phyloP scores from a whole-genome alignment of 2,888 invertebrate species.

The Athalia circularis region DNA sequence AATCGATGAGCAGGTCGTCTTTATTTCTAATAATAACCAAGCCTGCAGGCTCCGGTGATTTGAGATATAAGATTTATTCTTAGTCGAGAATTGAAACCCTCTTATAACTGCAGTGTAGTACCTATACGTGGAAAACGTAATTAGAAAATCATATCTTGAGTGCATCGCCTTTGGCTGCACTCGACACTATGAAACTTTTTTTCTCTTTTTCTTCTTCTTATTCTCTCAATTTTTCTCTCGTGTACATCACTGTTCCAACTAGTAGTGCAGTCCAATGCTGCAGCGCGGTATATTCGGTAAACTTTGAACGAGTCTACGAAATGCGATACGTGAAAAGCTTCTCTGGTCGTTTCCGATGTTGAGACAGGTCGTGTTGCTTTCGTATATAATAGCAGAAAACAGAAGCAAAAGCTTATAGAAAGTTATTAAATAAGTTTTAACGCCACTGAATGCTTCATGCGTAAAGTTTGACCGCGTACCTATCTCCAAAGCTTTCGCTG shows the following conservation, averaged over 20 bases:
- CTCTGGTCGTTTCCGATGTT: neutral
- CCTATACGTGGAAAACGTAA: slow-evolving; percentile 14
- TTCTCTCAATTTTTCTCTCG: no score
- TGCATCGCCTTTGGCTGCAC: neutral
- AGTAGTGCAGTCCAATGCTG: no score
- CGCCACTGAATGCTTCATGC: slow-evolving; percentile 48
- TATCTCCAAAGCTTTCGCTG: neutral
- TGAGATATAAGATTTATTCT: slow-evolving; percentile 34
- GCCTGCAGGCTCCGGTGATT: neutral
- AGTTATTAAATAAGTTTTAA: slow-evolving; percentile 51
- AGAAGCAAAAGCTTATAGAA: neutral
- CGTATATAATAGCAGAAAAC: neutral
- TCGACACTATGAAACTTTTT: no score
- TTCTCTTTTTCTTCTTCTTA: no score
- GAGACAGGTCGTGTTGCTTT: slow-evolving; percentile 28
- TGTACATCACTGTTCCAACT: no score
- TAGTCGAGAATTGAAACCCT: neutral
- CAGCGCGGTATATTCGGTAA: neutral
- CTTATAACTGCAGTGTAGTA: neutral
- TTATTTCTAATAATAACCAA: slow-evolving; percentile 17
- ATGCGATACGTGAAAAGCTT: neutral
- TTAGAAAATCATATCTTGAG: slow-evolving; percentile 39
- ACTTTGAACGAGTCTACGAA: neutral
- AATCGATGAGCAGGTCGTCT: no score
- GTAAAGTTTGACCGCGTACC: slow-evolving; percentile 45